Evolutionary conservation across 1,140 invertebrate genomes (phyloP), one percentile per base, ranked within the genome.

Genomic region (Diploscapter pachys): DNA sequence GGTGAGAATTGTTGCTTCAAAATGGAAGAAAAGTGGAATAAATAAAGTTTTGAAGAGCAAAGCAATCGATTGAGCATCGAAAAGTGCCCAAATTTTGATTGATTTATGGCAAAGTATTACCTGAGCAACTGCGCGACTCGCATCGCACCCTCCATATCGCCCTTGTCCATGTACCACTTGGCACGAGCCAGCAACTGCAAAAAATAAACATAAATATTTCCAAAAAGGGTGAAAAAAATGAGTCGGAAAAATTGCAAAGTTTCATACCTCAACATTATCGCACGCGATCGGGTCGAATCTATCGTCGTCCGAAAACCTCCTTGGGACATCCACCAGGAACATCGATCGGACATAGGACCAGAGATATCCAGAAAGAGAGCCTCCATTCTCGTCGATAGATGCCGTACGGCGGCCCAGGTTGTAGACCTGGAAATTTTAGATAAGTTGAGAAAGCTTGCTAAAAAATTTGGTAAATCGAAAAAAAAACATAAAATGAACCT

Each of bases 111-210:
- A 31, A 31, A 31, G 31, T 31, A 31, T 31, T 31, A 31, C 31
- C 31, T 31, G 49, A 98, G 86, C 59, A 96, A 89, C 84, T 94
- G 95, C 88, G 96, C 91, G 86, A 95, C 96, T 67, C 91, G 90
- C 0, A 97, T 86, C 0, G 94, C 92, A 85, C 91, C 90, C 63
- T 91, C 89, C 61, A 96, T 89, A 81, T 97, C 90, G 48, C 92
- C 92, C 78, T 91, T 90, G 80, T 96, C 92, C 75, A 98, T 87
- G 88, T 92, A 92, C 83, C 92, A 93, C 82, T 92, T 93, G 80
- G 77, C 75, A 61, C 75, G 75, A 50, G 75, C 62, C 11, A 76
- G 75, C 3, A 76, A 59, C 75, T 76, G 52, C 13, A 76, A 48
- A 11, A 4, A 13, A 13, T 6, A 2, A 52, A 52, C 9, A 49